Evolutionary conservation across 1,140 invertebrate species (phyloP), one percentile per base, ranked within the genome.

Genomic region (Brachionus rubens): DNA sequence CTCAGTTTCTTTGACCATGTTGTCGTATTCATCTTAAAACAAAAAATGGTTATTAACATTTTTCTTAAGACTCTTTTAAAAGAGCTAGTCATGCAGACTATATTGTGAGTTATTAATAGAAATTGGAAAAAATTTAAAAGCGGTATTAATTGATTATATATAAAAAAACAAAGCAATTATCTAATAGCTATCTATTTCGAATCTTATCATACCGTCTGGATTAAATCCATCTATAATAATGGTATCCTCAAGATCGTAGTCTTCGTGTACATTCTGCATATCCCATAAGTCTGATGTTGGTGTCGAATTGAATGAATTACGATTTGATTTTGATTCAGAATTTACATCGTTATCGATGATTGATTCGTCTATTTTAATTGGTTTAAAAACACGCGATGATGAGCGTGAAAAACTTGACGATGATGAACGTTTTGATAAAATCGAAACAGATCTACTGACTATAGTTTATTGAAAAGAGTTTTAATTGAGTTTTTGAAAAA

Each of bases 371-470:
- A 24, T 43, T 65, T 43, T 65, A 24, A 43, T 65, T 0, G 59
- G 59, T 10, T 65, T 65, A 14, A 65, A 65, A 43, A 33, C 16
- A 33, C 28, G 3, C 19, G 40, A 16, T 0, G 41, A 7, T 10
- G 65, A 70, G 1, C 1, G 40, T 3, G 65, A 70, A 14, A 16
- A 5, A 19, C 28, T 24, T 10, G 65, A 50, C 24, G 68, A 72
- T 10, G 30, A 21, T 14, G 68, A 50, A 21, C 28, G 19, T 30
- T 41, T 72, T 21, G 68, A 72, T 12, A 72, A 41, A 12, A 50
- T 50, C 41, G 68, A 72, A 2, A 72, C 50, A 5, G 68, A 72
- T 33, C 68, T 43, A 41, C 68, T 72, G 16, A 72, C 68, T 72
- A n/a, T n/a, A n/a, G 36, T 36, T 36, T 36, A 36, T 36, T 5